Conservation (phyloP, 2,113 vertebrate genomes). For the Atherinomorus stipes region DNA sequence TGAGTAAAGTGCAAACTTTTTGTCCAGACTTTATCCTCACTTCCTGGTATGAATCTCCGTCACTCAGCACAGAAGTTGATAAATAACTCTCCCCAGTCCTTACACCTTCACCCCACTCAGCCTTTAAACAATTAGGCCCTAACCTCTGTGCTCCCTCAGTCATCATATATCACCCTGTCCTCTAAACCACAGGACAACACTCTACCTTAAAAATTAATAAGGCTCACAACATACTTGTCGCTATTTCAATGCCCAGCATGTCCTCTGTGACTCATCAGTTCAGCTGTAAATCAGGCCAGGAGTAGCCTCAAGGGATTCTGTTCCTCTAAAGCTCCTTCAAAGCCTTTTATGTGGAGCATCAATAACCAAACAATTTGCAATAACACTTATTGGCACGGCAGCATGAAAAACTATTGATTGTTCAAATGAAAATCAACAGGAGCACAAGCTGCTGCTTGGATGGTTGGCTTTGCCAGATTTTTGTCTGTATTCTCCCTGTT, state of each 20-base stretch:
- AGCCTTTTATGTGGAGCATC: slow-evolving; percentile 68
- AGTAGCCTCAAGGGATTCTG: slow-evolving; percentile 67
- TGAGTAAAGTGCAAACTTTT: slow-evolving; percentile 19
- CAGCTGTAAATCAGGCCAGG: slow-evolving; percentile 76
- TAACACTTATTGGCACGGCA: slow-evolving; percentile 69
- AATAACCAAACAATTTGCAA: slow-evolving; percentile 74
- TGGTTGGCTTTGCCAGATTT: slow-evolving; percentile 43
- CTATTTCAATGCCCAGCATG: slow-evolving; percentile 72
- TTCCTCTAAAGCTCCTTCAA: slow-evolving; percentile 73
- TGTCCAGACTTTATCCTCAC: slow-evolving; percentile 6
- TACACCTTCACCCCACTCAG: slow-evolving; percentile 60
- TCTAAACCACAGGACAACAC: slow-evolving; percentile 68
- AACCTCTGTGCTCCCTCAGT: slow-evolving; percentile 35
- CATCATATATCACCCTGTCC: slow-evolving; percentile 62
- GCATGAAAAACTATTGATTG: slow-evolving; percentile 60
- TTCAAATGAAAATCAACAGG: slow-evolving; percentile 58
- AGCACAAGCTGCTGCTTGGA: slow-evolving; percentile 7
- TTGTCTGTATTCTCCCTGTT: slow-evolving; percentile 65
- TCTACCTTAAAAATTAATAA: slow-evolving; percentile 78
- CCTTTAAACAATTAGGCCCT: slow-evolving; percentile 58
- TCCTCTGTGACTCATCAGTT: slow-evolving; percentile 77
- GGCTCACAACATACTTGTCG: slow-evolving; percentile 73
- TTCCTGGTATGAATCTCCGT: slow-evolving; percentile 15
- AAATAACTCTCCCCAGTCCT: slow-evolving; percentile 21
- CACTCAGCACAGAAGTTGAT: slow-evolving; percentile 31